Percentiles rank a stretch among this genome's conserved stretches.
Evolutionary conservation across 1,140 invertebrate species (phyloP).

Genomic region (Cotesia chilonis): DNA sequence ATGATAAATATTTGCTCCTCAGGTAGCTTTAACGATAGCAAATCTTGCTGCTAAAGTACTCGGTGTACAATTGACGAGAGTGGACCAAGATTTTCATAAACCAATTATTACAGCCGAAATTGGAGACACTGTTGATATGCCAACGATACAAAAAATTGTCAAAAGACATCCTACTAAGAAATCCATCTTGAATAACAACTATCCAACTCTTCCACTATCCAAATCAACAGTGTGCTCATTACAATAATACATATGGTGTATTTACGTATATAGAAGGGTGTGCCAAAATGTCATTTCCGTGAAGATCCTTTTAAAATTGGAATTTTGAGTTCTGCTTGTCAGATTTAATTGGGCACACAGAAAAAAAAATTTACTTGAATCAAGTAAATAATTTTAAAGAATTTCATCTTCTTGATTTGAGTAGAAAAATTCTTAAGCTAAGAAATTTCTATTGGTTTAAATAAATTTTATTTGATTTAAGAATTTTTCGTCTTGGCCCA

Average conservation of each 20-base stretch:
- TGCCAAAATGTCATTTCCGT: too few relatives aligned
- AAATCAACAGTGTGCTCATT: conserved; percentile 57
- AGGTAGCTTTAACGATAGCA: conserved; percentile 72
- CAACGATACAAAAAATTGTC: conserved; percentile 51
- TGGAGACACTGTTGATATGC: conserved; percentile 60
- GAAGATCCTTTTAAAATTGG: too few relatives aligned
- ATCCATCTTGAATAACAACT: conserved; percentile 49
- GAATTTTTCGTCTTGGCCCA: too few relatives aligned
- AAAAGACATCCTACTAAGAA: conserved; percentile 58
- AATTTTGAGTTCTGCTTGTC: too few relatives aligned
- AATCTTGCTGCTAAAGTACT: conserved; percentile 74
- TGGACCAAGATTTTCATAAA: conserved; percentile 74
- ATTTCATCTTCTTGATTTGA: too few relatives aligned
- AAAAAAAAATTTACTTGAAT: too few relatives aligned
- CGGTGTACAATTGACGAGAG: conserved; percentile 71
- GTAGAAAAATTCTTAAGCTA: too few relatives aligned
- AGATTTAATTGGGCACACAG: too few relatives aligned
- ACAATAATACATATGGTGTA: conserved; percentile 41
- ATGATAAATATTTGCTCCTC: conserved; percentile 37
- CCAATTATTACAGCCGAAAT: conserved; percentile 75
- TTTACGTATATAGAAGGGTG: background rate
- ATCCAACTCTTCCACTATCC: conserved; percentile 47
- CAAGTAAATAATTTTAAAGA: too few relatives aligned
- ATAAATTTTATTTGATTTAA: too few relatives aligned
- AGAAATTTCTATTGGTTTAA: too few relatives aligned